phyloP scores from a whole-genome alignment of 2,113 vertebrate genomes.

The Psittacus erithacus region DNA sequence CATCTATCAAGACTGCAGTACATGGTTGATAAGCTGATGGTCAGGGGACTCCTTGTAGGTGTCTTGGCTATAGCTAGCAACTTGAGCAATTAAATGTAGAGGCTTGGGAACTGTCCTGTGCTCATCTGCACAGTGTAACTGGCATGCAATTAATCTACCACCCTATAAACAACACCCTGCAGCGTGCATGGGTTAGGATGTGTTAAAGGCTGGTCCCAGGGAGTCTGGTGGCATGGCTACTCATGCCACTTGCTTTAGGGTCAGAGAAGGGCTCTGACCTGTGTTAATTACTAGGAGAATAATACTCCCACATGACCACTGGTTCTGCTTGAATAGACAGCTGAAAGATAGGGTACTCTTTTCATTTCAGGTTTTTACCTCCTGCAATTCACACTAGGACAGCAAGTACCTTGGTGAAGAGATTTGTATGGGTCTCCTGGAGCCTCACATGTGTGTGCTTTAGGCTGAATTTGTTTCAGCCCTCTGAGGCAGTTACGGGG shows the following conservation, averaged over 20 bases:
- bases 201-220: neutral
- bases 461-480: neutral
- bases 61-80: neutral
- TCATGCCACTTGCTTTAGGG: neutral
- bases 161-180: neutral
- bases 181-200: no score
- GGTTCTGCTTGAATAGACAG: neutral
- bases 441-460: neutral
- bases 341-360: neutral
- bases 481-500: neutral
- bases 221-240: neutral
- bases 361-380: neutral
- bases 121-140: neutral
- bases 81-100: neutral
- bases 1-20: neutral
- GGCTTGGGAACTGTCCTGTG: neutral
- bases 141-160: neutral
- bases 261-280: neutral
- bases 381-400: neutral
- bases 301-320: neutral
- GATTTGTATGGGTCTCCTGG: neutral
- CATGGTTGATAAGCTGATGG: neutral
- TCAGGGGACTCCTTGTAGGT: neutral
- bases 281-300: neutral
- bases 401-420: neutral